phyloP scores from a whole-genome alignment of 2,888 invertebrate genomes.

The Pheosia tremula region DNA sequence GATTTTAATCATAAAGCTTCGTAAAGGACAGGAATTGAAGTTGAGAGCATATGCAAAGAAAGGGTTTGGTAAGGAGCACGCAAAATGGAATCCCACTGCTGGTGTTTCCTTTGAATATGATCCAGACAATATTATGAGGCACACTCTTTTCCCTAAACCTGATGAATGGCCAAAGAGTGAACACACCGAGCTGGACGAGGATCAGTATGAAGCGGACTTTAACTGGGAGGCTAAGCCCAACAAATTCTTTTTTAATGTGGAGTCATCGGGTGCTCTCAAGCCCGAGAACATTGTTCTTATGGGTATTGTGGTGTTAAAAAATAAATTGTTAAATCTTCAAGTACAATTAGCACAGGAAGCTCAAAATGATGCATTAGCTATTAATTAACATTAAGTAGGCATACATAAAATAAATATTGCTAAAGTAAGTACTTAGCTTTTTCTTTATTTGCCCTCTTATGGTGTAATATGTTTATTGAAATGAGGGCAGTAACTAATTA shows the following conservation, averaged over 20 bases:
- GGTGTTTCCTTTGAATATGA: constrained; percentile 99
- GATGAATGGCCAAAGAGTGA: constrained; percentile 99
- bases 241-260: constrained; percentile 98
- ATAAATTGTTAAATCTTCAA: constrained; percentile 97
- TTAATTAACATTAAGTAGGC: constrained; percentile 68
- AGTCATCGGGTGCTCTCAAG: constrained; percentile 96
- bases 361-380: constrained; percentile 92
- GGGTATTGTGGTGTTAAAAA: constrained; percentile 96
- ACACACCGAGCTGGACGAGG: constrained; percentile 96
- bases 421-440: too few species aligned
- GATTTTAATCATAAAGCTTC: constrained; percentile 89
- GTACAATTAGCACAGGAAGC: constrained; percentile 95
- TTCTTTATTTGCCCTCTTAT: too few species aligned
- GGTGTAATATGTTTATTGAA: too few species aligned
- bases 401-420: not conserved
- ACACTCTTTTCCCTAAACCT: constrained; percentile 97
- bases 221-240: constrained; percentile 98
- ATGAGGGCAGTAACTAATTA: too few species aligned
- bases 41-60: constrained; percentile 98
- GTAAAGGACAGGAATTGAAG: constrained; percentile 96
- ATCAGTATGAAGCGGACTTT: constrained; percentile 96
- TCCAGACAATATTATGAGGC: constrained; percentile 98
- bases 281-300: constrained; percentile 98
- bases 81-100: constrained; percentile 99
- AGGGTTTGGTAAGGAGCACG: constrained; percentile 99